Evolutionary conservation across 2,797 vertebrate species (phyloP).

Genomic region (Platyrinchus mystaceus): DNA sequence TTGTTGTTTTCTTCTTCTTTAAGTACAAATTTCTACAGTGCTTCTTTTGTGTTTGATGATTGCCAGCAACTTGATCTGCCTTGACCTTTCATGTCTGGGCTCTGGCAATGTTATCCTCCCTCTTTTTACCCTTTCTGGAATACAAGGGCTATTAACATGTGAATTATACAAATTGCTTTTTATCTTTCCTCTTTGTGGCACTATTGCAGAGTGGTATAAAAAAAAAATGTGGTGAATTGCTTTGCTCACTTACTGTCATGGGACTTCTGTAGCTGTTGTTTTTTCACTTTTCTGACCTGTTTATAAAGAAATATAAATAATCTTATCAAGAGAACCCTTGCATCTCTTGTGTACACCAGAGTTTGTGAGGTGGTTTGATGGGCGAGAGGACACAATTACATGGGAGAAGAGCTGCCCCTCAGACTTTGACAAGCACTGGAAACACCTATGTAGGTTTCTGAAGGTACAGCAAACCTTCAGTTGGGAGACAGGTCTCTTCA

Average conservation of each 20-base stretch:
- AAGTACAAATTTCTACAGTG: background rate
- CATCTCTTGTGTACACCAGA: background rate
- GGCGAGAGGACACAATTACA: background rate
- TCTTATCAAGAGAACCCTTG: background rate
- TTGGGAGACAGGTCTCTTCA: background rate
- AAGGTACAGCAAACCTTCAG: background rate
- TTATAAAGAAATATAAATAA: background rate
- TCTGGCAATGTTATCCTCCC: background rate
- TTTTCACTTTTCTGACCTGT: background rate
- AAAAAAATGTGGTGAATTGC: background rate
- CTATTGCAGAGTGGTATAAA: background rate
- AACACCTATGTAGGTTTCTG: background rate
- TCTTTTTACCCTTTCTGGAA: constrained; percentile 29
- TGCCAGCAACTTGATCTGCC: constrained; percentile 17
- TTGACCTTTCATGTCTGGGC: constrained; percentile 24
- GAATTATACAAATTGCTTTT: constrained; percentile 25
- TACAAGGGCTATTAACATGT: background rate
- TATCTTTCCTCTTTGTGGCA: constrained; percentile 19
- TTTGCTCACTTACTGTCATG: background rate
- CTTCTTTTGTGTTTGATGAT: background rate
- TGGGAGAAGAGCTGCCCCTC: background rate
- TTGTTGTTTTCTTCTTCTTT: constrained; percentile 4
- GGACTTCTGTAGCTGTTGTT: background rate
- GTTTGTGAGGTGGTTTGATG: background rate
- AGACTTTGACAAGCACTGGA: background rate